These are phyloP conservation scores for Drosophila truncata DNA, from an alignment of 1,140 invertebrate genomes.

Conservation along the genomic window DNA sequence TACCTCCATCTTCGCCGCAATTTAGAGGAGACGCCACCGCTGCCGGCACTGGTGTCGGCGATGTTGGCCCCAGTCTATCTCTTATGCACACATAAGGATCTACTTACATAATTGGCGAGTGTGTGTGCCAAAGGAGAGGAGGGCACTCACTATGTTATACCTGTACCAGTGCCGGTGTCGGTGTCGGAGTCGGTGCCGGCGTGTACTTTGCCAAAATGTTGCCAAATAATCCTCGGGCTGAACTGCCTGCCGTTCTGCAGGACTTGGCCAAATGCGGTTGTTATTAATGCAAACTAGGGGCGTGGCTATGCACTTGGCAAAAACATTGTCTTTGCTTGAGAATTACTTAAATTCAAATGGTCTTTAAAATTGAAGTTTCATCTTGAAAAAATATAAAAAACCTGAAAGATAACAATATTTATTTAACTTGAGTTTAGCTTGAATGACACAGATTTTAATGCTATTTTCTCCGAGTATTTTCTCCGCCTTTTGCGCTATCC, in stretches of 20 bases:
- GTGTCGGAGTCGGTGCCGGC: conserved; percentile 13
- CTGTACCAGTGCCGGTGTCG: conserved; percentile 14
- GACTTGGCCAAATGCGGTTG: conserved; percentile 33
- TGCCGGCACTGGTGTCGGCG: conserved; percentile 19
- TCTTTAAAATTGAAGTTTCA: background rate
- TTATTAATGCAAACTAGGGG: conserved; percentile 68
- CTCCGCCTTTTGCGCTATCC: background rate
- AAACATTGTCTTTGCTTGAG: background rate
- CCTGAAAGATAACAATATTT: background rate
- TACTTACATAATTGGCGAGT: conserved; percentile 79
- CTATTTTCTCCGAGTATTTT: background rate
- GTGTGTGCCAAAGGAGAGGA: conserved; percentile 7
- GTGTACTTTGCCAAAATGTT: conserved; percentile 49
- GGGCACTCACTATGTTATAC: background rate
- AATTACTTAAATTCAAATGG: background rate
- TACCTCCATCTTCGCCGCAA: conserved; percentile 65
- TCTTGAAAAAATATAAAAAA: background rate
- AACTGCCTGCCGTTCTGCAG: conserved; percentile 18
- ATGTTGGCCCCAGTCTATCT: conserved; percentile 34
- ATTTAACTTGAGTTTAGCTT: background rate
- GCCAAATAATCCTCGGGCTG: conserved; percentile 62
- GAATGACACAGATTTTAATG: background rate
- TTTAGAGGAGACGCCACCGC: conserved; percentile 56
- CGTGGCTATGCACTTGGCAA: conserved; percentile 21
- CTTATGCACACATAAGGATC: conserved; percentile 77